Evolutionary conservation across 2,888 invertebrate species (phyloP), one percentile per base, ranked within the genome.

Genomic region (Poecilobothrus nobilitatus): DNA sequence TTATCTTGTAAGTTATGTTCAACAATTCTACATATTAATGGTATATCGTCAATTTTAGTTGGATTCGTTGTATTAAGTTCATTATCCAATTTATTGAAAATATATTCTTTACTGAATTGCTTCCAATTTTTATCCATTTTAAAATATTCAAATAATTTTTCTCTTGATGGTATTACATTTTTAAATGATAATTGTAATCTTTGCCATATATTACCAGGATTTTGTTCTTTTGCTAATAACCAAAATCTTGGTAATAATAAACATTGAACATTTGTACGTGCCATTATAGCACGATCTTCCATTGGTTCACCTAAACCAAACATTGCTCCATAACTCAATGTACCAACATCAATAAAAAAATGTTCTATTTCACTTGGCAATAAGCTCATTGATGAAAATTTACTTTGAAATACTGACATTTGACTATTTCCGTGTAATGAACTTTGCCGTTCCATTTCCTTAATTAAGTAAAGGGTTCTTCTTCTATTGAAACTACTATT

Each of bases 221-320:
- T 81, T 73, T 80, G 80, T 7, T 75, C 71, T 21, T 75, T 86
- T 73, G 88, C 87, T 62, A 88, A 76, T 21, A 91, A 80, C 87
- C 89, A 91, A 74, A 88, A 87, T 71, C 86, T 85, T 0, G 91
- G 91, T 69, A 91, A 78, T 61, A 89, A 79, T 75, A 91, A 83
- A 73, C 90, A 90, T 73, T 86, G 85, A 7, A 88, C 87, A 0
- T 84, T 84, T 0, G 85, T 86, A 63, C 85, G 76, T 0, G 91
- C 88, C 67, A 91, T 84, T 34, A 91, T 86, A 7, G 89, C 84
- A 18, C 91, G 85, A 76, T 89, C 86, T 1, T 84, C 81, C 83
- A 88, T 86, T 70, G 85, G 84, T 77, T 91, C 91, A 0, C 91
- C 91, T 63, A 91, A 83, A 6, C 89, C 89, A 73, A 91, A 91